These are phyloP conservation scores for Tachycineta bicolor DNA, from an alignment of 2,113 vertebrate genomes.

Conservation along the genomic window DNA sequence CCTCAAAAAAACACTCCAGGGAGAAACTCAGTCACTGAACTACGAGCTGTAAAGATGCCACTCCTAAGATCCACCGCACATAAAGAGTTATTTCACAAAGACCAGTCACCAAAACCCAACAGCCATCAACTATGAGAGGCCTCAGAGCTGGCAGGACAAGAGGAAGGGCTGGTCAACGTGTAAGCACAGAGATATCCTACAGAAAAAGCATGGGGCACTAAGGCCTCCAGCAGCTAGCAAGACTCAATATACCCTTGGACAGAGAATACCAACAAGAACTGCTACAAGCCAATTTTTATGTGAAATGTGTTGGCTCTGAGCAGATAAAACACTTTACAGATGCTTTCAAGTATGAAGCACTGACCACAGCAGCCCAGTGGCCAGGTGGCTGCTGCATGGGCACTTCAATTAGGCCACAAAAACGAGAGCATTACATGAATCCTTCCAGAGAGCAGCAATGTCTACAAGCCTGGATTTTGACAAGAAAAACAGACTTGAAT, in stretches of 20 bases:
- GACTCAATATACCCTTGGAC: not conserved
- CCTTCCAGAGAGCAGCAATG: not conserved
- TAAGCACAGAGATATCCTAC: not conserved
- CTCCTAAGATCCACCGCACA: not conserved
- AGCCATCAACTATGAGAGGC: not conserved
- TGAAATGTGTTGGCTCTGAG: not conserved
- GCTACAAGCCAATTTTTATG: not conserved
- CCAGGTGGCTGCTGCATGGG: not conserved
- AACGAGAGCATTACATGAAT: fast-evolving
- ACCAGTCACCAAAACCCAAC: not conserved
- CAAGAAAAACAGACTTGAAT: not conserved
- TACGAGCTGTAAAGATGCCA: not conserved
- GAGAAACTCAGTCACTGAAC: not conserved
- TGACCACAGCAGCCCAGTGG: not conserved
- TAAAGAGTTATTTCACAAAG: not conserved
- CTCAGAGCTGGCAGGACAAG: not conserved
- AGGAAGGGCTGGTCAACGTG: not conserved
- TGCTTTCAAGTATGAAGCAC: not conserved
- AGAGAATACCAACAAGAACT: not conserved
- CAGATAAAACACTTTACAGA: not conserved
- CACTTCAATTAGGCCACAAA: not conserved
- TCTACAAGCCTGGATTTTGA: not conserved
- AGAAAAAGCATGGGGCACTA: not conserved
- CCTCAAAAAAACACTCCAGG: not conserved
- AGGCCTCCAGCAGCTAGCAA: not conserved